Percentiles rank a stretch among this genome's conserved stretches.
Conservation (phyloP, 2,113 vertebrate genomes). For the Phoxinus phoxinus region DNA sequence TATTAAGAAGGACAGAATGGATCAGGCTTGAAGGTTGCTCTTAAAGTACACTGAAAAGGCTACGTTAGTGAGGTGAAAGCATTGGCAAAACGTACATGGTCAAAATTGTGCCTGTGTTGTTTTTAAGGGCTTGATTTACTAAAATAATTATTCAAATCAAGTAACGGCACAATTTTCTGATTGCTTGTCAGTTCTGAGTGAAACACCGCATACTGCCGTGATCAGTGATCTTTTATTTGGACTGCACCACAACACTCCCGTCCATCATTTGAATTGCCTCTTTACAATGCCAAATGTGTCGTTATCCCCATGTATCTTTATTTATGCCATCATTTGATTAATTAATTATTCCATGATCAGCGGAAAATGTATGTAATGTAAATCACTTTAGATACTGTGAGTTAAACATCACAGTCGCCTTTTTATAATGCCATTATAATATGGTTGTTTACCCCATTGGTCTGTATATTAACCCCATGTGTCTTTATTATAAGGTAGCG, state of each 20-base stretch:
- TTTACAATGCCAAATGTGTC: not conserved
- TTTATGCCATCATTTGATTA: not conserved
- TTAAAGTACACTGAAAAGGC: not conserved
- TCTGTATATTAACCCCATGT: no score
- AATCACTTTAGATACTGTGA: not conserved
- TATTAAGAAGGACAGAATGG: constrained; percentile 26
- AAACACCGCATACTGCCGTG: not conserved
- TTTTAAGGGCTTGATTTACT: not conserved
- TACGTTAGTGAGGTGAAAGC: not conserved
- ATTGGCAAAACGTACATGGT: not conserved
- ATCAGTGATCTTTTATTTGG: no score
- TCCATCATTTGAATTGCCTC: not conserved
- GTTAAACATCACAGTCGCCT: not conserved
- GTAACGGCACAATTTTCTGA: not conserved
- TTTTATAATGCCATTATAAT: not conserved
- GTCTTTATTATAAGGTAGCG: not conserved
- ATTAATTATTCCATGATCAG: not conserved
- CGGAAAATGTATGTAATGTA: not conserved
- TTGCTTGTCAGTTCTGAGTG: not conserved
- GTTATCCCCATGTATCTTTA: no score
- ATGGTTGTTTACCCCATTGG: no score
- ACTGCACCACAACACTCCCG: no score
- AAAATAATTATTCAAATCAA: not conserved
- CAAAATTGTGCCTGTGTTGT: not conserved
- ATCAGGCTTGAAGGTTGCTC: constrained; percentile 29